phyloP scores from a whole-genome alignment of 2,113 vertebrate genomes.

The Zingel zingel region DNA sequence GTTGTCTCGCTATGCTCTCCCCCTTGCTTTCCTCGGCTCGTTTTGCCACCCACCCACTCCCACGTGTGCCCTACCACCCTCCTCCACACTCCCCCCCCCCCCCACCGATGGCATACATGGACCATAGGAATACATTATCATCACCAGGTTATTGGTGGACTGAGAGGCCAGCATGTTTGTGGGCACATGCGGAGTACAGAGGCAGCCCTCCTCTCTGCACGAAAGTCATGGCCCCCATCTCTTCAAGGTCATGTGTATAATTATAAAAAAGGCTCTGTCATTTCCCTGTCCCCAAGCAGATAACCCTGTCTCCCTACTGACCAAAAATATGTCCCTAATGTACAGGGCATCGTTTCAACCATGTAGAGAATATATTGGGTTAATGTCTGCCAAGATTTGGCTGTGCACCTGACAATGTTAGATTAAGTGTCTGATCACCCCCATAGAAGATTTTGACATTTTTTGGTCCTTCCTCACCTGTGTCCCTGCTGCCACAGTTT shows the following conservation, averaged over 20 bases:
- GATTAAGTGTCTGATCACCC: neutral
- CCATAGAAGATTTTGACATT: neutral
- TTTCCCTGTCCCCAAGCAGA: slow-evolving; percentile 32
- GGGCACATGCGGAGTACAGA: slow-evolving; percentile 58
- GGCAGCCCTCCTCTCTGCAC: slow-evolving; percentile 23
- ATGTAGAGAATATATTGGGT: neutral
- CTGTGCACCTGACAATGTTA: neutral
- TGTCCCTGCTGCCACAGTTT: slow-evolving; percentile 10
- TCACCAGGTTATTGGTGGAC: slow-evolving; percentile 56
- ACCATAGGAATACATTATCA: slow-evolving; percentile 49
- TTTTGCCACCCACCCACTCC: slow-evolving; percentile 72
- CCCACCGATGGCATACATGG: slow-evolving; percentile 58
- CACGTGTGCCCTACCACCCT: slow-evolving; percentile 56
- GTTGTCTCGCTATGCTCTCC: slow-evolving; percentile 38
- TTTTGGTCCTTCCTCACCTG: neutral
- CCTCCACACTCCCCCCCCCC: slow-evolving; percentile 7
- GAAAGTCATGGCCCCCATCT: slow-evolving; percentile 50
- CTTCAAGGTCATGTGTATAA: slow-evolving; percentile 76
- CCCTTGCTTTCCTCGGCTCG: slow-evolving; percentile 45
- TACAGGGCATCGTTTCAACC: neutral
- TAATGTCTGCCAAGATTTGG: slow-evolving; percentile 4
- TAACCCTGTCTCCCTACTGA: neutral
- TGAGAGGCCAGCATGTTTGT: slow-evolving; percentile 38
- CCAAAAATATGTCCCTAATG: slow-evolving; percentile 3
- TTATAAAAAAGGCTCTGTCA: slow-evolving; percentile 30